A percentile compares a stretch with the other conserved stretches of the same genome.
These are phyloP conservation scores for Alfaro cultratus DNA, from an alignment of 2,797 vertebrate species.

Conservation along the genomic window DNA sequence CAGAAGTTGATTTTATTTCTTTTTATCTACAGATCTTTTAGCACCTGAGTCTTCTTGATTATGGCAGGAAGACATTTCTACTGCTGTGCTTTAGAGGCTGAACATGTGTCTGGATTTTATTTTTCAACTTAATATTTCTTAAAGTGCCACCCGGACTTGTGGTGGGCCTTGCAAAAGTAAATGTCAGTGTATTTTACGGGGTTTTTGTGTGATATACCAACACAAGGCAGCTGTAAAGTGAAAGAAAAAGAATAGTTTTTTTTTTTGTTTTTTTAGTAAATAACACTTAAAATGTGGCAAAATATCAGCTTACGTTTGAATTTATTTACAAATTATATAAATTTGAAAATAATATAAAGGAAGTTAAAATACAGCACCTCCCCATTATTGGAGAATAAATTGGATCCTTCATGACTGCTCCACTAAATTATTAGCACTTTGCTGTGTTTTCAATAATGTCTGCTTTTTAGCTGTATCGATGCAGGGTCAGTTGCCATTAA, in stretches of 20 bases:
- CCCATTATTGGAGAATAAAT: slow-evolving; percentile 13
- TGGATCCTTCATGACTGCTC: slow-evolving; percentile 27
- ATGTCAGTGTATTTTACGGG: slow-evolving; percentile 4
- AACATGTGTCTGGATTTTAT: slow-evolving; percentile 27
- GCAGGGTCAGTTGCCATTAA: slow-evolving; percentile 25
- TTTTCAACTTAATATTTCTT: slow-evolving; percentile 15
- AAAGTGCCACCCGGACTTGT: background rate
- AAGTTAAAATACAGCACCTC: slow-evolving; percentile 16
- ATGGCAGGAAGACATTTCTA: slow-evolving; percentile 17
- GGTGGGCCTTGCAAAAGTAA: background rate
- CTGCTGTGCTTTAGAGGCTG: slow-evolving; percentile 43
- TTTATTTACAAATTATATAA: background rate
- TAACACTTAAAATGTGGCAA: background rate
- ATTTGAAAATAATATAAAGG: background rate
- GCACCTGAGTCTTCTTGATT: slow-evolving; percentile 46
- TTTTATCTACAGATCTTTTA: slow-evolving; percentile 45
- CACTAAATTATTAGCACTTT: slow-evolving; percentile 39
- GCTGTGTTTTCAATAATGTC: slow-evolving; percentile 42
- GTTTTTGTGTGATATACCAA: slow-evolving; percentile 2
- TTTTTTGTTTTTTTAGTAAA: background rate
- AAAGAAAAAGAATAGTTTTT: background rate
- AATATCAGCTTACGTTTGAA: background rate
- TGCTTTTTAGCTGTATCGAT: slow-evolving; percentile 47
- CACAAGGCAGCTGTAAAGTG: background rate
- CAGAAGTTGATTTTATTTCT: slow-evolving; percentile 52